Base-by-base conservation (phyloP, 2,113 vertebrate species). In the Zingel zingel region DNA sequence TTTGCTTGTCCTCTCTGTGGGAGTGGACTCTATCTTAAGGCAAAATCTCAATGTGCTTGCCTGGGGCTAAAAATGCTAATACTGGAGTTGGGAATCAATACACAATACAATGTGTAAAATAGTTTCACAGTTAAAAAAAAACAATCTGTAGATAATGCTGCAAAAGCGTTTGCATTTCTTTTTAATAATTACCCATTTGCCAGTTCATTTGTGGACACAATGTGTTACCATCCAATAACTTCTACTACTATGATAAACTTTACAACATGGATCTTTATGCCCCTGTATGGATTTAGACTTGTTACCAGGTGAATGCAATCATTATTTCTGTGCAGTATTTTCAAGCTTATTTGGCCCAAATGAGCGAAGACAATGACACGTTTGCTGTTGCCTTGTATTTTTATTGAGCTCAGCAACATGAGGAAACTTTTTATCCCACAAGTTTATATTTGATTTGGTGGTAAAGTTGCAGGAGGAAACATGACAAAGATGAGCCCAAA, bases 381-480 rank as follows among this genome's bases (percentile, higher is more conserved):
- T 74, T 73, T 74, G 3, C 39, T 75, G 47, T 47, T 62, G 33
- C 50, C 50, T 71, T 67, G 19, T 8, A 10, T 65, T 54, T 77
- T 63, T 33, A 59, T 65, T 23, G 39, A 18, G 23, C 30, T 39
- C 16, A 64, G 50, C 33, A 53, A 30, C 81, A 51, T 59, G 15
- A 67, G 23, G 57, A 63, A 73, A 48, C n/a, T 70, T n/a, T 48
- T 45, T 15, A 36, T 27, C 19, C 36, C 21, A 6, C 4, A 70
- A 75, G 54, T 51, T 77, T 71, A 33, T 74, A 61, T 84, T 61
- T 75, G 27, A 74, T 85, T 78, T 59, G 25, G 19, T 14, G 18
- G 39, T 6, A 27, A 59, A 9, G 14, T 68, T 71, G 67, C 56
- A 59, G 19, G 30, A 47, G 13, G 48, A 11, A 62, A 83, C 39